Base-by-base conservation (phyloP, 2,888 invertebrate genomes). In the Sycophila texana region DNA sequence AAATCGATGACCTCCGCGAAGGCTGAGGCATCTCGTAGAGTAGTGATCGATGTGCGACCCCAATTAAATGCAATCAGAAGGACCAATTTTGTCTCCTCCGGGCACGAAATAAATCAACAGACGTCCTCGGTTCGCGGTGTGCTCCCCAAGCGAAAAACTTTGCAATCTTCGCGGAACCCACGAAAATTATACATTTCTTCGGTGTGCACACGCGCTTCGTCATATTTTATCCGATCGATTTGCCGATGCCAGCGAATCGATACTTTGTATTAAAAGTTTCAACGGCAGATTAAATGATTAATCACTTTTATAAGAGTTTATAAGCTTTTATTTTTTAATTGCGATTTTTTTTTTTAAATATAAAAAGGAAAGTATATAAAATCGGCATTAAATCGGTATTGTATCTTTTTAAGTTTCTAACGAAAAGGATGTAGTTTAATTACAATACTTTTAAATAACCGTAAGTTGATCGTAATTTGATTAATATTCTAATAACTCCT, bases 21-120 rank as follows among this genome's bases (percentile, higher is more conserved):
- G 70, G 26, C 5, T 47, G n/a, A 26, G 26, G 47, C 39, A 60
- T n/a, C 12, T 12, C 0, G 47, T 47, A 47, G 26, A 7, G 39
- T 18, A 47, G 70, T 74, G 74, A 78, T 78, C 26, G 57, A 78
- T 78, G 63, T 26, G 67, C 53, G 63, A 74, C 67, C 68, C 57
- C 63, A 78, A 78, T 78, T 78, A 78, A 78, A 74, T 57, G 74
- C 57, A 74, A 78, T 78, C 73, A 70, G 49, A 74, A 74, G 70
- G 70, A 74, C 73, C 78, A 74, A 74, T 74, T 74, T 78, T 78
- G 71, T 78, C 68, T 74, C 65, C 71, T 70, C 70, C 51, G 73
- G 68, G 61, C 73, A 74, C 20, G 68, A 68, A 57, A 78, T 78
- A 78, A 78, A 78, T 78, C 73, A 78, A 74, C 60, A 68, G 68